These are phyloP conservation scores for Indicator indicator DNA, from an alignment of 2,113 vertebrate species.

Conservation along the genomic window DNA sequence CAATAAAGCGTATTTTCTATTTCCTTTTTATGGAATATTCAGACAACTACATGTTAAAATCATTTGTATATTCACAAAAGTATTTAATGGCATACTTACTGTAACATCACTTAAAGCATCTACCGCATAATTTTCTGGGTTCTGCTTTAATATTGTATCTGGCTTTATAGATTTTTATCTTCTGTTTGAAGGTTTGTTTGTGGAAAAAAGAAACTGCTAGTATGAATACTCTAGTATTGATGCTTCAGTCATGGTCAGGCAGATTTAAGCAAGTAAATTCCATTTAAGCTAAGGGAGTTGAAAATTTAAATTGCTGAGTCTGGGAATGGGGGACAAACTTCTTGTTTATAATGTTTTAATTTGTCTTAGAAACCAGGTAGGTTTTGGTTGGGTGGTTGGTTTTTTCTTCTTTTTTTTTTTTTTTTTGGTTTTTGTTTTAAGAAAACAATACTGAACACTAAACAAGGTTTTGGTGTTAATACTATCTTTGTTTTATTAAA, in stretches of 20 bases:
- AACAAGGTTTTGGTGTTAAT: neutral
- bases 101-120: neutral
- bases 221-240: neutral
- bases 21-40: neutral
- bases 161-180: neutral
- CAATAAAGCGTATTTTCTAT: conserved; percentile 11
- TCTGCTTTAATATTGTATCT: neutral
- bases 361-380: neutral
- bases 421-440: neutral
- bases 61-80: neutral
- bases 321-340: neutral
- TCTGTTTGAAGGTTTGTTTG: neutral
- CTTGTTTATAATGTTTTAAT: neutral
- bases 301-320: neutral
- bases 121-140: neutral
- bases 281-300: neutral
- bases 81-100: neutral
- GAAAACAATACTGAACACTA: neutral
- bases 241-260: neutral
- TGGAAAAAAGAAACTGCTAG: neutral
- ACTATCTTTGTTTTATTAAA: conserved; percentile 35
- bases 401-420: neutral
- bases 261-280: neutral
- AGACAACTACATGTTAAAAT: conserved; percentile 8
- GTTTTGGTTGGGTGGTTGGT: neutral